Conservation (phyloP, 2,113 vertebrate species). For the Nicator chloris region DNA sequence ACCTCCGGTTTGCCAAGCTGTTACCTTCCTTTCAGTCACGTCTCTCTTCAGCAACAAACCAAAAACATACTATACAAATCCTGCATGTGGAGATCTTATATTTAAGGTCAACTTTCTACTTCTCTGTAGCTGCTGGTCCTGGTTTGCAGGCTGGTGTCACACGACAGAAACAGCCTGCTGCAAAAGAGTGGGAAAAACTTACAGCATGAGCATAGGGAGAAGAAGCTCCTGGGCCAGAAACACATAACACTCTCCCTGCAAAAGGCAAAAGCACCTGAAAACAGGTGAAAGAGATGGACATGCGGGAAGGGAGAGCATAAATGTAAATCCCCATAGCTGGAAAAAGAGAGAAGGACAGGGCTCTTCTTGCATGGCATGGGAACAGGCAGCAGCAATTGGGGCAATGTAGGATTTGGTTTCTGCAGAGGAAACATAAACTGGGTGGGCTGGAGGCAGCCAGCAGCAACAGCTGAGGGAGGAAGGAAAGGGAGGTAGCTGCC, state of each 20-base stretch:
- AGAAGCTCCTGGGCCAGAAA: not conserved
- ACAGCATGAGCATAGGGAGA: not conserved
- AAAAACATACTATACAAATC: not conserved
- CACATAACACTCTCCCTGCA: not conserved
- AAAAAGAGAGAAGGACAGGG: not conserved
- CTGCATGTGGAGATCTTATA: not conserved
- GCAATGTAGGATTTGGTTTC: not conserved
- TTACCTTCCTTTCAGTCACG: not conserved
- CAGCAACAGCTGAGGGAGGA: not conserved
- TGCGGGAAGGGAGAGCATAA: not conserved
- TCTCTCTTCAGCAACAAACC: not conserved
- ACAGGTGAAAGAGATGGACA: not conserved
- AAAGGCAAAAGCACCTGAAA: not conserved
- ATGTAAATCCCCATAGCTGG: not conserved
- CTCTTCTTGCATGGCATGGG: not conserved
- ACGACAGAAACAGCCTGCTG: not conserved
- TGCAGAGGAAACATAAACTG: not conserved
- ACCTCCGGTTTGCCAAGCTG: not conserved
- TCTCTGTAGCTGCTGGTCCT: not conserved
- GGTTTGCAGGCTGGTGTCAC: not conserved
- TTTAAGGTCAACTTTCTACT: not conserved
- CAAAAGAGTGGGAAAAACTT: not conserved
- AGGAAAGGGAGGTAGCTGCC: slow-evolving; percentile 6
- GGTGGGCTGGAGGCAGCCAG: not conserved
- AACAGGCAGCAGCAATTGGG: accelerated